Conservation (phyloP, 2,113 vertebrate species). For the Alligator mississippiensis region DNA sequence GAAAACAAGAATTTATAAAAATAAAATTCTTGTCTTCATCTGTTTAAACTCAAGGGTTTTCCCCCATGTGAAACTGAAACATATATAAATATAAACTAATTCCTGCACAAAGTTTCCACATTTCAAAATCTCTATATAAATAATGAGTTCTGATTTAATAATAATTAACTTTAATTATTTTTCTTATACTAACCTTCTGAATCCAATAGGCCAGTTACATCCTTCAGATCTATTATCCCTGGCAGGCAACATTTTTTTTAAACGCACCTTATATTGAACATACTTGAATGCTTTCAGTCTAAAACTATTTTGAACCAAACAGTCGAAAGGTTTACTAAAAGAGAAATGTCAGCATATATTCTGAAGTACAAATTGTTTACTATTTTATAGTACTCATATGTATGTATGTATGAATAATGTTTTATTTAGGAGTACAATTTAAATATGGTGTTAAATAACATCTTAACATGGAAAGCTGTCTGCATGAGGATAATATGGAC, state of each 20-base stretch:
- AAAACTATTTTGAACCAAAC: slow-evolving; percentile 1
- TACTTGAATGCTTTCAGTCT: background rate
- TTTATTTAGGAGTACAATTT: background rate
- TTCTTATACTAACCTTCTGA: slow-evolving; percentile 5
- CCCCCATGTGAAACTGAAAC: background rate
- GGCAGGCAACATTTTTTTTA: background rate
- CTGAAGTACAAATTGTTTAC: background rate
- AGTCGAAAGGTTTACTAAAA: background rate
- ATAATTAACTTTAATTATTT: slow-evolving; percentile 5
- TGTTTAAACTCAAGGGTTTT: background rate
- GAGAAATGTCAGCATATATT: background rate
- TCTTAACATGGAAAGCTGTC: background rate
- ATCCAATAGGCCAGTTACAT: background rate
- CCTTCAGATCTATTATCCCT: background rate
- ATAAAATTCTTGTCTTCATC: background rate
- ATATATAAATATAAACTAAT: background rate
- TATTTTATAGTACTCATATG: background rate
- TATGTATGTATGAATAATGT: background rate
- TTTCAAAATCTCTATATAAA: slow-evolving; percentile 4
- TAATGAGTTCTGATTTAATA: background rate
- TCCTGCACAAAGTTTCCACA: background rate
- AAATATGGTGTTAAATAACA: background rate
- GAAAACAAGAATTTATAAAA: background rate
- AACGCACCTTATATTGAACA: background rate
- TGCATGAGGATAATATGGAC: background rate